Percentiles rank a stretch among this genome's conserved stretches.
Evolutionary conservation across 2,113 vertebrate genomes (phyloP).

Genomic region (Mesoclemmys tuberculata): DNA sequence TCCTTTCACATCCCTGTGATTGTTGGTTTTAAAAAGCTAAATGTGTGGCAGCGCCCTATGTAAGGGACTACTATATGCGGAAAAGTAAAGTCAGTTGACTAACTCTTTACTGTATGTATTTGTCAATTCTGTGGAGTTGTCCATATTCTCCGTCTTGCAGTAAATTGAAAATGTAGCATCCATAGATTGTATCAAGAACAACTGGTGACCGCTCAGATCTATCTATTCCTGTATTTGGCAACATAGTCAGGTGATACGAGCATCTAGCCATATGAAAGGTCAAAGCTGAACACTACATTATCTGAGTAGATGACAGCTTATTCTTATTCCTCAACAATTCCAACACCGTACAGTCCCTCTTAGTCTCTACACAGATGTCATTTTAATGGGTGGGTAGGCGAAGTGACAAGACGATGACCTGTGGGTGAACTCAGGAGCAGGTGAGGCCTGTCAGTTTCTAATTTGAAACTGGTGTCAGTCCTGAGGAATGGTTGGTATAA

Average conservation of each 20-base stretch:
- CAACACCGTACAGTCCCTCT: conserved; percentile 60
- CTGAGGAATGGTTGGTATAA: conserved; percentile 79
- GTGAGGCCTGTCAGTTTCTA: conserved; percentile 86
- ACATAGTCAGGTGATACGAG: conserved; percentile 33
- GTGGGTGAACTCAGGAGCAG: conserved; percentile 84
- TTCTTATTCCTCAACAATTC: conserved; percentile 75
- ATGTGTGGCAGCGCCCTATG: not conserved
- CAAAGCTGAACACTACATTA: conserved; percentile 73
- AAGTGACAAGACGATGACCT: conserved; percentile 85
- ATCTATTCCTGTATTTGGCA: conserved; percentile 60
- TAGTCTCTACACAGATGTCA: conserved; percentile 77
- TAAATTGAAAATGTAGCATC: conserved; percentile 3
- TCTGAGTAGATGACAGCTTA: conserved; percentile 65
- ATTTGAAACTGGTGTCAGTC: conserved; percentile 84
- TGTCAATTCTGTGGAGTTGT: not conserved
- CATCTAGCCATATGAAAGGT: conserved; percentile 59
- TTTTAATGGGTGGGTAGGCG: conserved; percentile 65
- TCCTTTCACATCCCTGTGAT: not conserved
- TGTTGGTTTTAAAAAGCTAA: not conserved
- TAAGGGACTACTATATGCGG: not conserved
- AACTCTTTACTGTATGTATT: not conserved
- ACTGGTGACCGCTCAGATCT: conserved; percentile 25
- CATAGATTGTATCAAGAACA: not conserved
- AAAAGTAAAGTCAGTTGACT: not conserved
- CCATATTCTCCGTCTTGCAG: not conserved